Conservation (phyloP, 2,797 vertebrate species). For the Urocyon cinereoargenteus region DNA sequence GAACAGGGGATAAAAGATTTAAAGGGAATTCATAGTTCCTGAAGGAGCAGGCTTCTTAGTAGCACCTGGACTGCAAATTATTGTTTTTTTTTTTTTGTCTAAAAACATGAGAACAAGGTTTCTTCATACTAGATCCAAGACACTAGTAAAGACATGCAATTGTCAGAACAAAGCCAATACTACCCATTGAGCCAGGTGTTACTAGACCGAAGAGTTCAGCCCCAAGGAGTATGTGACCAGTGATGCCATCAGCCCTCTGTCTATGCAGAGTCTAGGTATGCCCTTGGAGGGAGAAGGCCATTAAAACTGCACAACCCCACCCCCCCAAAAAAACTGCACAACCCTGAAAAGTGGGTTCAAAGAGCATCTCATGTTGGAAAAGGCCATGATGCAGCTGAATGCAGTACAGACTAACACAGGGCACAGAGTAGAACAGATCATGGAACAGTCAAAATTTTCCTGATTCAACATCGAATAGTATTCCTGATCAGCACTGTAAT, state of each 20-base stretch:
- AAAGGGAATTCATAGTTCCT: conserved; percentile 16
- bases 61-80: neutral
- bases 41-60: neutral
- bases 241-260: neutral
- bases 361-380: neutral
- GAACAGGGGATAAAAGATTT: neutral
- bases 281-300: neutral
- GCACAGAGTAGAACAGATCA: neutral
- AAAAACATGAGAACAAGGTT: neutral
- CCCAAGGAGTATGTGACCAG: neutral
- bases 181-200: neutral
- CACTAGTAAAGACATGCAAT: neutral
- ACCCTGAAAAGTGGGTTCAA: neutral
- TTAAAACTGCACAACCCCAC: neutral
- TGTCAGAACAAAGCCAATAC: neutral
- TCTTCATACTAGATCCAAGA: neutral
- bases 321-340: neutral
- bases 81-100: neutral
- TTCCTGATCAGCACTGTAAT: neutral
- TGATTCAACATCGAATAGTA: neutral
- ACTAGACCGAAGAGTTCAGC: neutral
- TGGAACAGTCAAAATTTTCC: neutral
- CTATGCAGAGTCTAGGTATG: neutral
- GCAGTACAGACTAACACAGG: neutral
- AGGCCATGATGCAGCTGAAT: neutral